Base-by-base conservation (phyloP, 1,140 invertebrate genomes). In the Drosophila rufa region DNA sequence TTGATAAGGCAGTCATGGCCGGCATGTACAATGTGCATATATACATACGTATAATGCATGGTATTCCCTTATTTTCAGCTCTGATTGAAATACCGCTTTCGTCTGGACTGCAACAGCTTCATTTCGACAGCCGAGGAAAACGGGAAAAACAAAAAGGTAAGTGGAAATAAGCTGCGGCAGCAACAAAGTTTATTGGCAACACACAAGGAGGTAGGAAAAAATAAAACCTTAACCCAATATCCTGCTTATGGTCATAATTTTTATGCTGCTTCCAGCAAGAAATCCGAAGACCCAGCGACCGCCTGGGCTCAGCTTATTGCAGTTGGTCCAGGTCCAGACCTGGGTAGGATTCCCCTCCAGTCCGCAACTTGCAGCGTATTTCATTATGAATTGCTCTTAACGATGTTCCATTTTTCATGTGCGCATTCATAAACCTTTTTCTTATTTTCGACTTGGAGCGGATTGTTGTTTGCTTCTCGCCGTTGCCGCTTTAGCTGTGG, bases 371-470 rank as follows among this genome's bases (percentile, higher is more conserved):
- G 59, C 65, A 68, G 73, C 79, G 75, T 92, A 92, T 92, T 92
- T 92, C 83, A 92, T 92, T 92, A 91, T 92, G 83, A 92, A 92
- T 92, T 92, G 91, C 91, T 80, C 91, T 92, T 92, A 92, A 92
- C 91, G 91, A 92, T 92, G 76, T 80, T 91, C 77, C 91, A 92
- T 92, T 91, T 92, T 87, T 92, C 91, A 92, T 91, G 71, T 82
- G 79, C 80, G 91, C 91, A 85, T 92, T 92, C 91, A 92, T 92
- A 92, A 87, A 87, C 66, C 71, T 75, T 87, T 85, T 80, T 79
- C 77, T 78, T 68, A 82, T 91, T 82, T 82, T 77, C 70, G 68
- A 89, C 73, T 78, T 45, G 61, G 33, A 79, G 64, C 75, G 75
- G 66, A 86, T 85, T 78, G 67, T 66, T 73, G 57, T 79, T 81